Evolutionary conservation across 2,888 invertebrate genomes (phyloP), one percentile per base, ranked within the genome.

Genomic region (Molanna angustata): DNA sequence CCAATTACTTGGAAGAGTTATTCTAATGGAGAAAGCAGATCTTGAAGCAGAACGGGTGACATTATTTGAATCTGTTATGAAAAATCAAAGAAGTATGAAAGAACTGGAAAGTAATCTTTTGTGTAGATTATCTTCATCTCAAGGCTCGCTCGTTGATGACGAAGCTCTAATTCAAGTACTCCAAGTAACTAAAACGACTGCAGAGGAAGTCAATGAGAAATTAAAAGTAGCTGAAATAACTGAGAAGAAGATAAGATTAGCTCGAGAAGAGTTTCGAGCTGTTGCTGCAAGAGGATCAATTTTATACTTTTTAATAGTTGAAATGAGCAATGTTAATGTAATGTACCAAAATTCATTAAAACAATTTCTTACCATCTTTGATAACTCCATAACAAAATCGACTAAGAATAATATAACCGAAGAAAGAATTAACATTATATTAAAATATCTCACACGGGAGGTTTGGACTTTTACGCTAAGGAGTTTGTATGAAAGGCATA

Each of bases 311-410:
- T 77, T 97, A 33, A 95, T 97, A 56, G 95, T 96, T 0, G 96
- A 97, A 75, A 95, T 97, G 95, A 92, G 92, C 64, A 88, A 93
- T 66, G 95, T 97, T 1, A 96, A 95, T 66, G 82, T 86, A 6
- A 97, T 97, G 96, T 97, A 97, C 67, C 97, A 97, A 70, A 96
- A 95, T 62, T 94, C 96, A 0, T 74, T 97, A 44, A 92, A 92
- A 65, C 96, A 97, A 68, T 97, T 97, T 72, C 74, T 97, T 37
- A 90, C 84, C 9, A 87, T 96, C 58, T 97, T 97, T 67, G 95
- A 97, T 67, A 88, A 86, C 64, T 94, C 96, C 0, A 96, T 97
- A 61, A 90, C 88, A 0, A 92, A 90, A 72, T 94, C 95, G 0
- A 81, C 84, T 4, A 94, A 93, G 69, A 94, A 86, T 59, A 83